Conservation (phyloP, 2,888 invertebrate species). For the Synanthedon tipuliformis region DNA sequence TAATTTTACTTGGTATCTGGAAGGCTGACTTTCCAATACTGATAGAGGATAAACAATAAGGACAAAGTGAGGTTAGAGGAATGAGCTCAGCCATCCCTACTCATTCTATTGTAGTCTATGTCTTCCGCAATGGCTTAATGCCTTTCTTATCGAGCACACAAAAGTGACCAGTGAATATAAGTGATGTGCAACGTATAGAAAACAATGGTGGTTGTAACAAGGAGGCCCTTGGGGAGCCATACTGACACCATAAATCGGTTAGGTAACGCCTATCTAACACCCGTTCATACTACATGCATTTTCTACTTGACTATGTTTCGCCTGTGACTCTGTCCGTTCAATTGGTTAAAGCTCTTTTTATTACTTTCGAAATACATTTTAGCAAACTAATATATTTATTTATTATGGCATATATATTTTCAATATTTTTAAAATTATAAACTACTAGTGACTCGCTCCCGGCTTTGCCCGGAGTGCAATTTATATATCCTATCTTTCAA, state of each 20-base stretch:
- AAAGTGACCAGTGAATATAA: not conserved
- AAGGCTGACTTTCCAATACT: no score
- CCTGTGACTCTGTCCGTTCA: not conserved
- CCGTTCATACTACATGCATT: constrained; percentile 3
- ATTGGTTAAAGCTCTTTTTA: not conserved
- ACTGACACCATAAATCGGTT: constrained; percentile 12
- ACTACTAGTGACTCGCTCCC: no score
- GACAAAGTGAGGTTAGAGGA: not conserved
- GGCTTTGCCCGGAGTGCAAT: no score
- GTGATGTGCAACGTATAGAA: not conserved
- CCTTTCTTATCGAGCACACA: not conserved
- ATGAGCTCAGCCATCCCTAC: no score
- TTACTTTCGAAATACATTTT: constrained; percentile 1
- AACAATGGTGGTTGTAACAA: constrained; percentile 2
- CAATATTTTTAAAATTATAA: no score
- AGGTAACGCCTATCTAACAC: constrained; percentile 8
- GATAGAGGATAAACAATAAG: no score
- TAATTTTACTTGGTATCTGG: no score
- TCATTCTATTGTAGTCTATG: no score
- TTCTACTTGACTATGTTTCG: not conserved
- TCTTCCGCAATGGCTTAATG: not conserved
- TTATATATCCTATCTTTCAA: no score
- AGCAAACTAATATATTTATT: not conserved
- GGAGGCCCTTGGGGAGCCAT: constrained; percentile 11
- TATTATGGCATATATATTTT: not conserved